Conservation (phyloP, 1,140 invertebrate species). For the Cylas formicarius region DNA sequence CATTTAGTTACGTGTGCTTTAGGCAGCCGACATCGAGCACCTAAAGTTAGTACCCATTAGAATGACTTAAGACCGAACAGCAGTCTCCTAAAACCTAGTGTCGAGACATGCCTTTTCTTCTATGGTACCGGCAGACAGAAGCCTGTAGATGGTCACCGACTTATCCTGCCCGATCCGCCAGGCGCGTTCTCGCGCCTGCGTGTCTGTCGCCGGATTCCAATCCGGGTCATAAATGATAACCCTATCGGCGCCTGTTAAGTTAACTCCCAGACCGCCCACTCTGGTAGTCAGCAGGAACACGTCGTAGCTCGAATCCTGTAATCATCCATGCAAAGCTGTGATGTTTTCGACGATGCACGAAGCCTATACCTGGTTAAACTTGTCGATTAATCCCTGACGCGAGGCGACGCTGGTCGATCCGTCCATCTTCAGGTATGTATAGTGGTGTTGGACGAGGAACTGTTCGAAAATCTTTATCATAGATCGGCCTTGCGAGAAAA, state of each 20-base stretch:
- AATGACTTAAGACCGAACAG: too few relatives aligned
- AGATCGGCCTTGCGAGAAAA: conserved; percentile 88
- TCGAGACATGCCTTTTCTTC: too few relatives aligned
- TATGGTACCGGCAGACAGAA: conserved; percentile 83
- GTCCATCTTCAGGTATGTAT: conserved; percentile 87
- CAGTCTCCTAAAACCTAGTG: too few relatives aligned
- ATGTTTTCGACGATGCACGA: too few relatives aligned
- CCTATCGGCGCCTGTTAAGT: conserved; percentile 88
- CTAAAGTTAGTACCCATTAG: too few relatives aligned
- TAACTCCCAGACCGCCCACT: conserved; percentile 92
- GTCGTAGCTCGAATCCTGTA: conserved; percentile 70
- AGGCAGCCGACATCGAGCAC: too few relatives aligned
- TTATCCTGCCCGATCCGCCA: conserved; percentile 87
- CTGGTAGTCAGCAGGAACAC: conserved; percentile 90
- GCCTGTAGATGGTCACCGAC: conserved; percentile 81
- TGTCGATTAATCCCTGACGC: conserved; percentile 74
- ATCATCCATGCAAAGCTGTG: too few relatives aligned
- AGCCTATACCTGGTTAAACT: conserved; percentile 87
- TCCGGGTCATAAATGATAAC: conserved; percentile 97
- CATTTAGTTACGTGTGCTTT: too few relatives aligned
- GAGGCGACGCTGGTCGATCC: conserved; percentile 74
- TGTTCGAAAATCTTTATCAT: conserved; percentile 87
- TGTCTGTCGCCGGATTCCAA: conserved; percentile 88
- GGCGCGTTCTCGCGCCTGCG: conserved; percentile 80
- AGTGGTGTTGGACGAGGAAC: conserved; percentile 68